These are phyloP conservation scores for Alexandromys fortis DNA, from an alignment of 2,113 vertebrate genomes.

Conservation along the genomic window DNA sequence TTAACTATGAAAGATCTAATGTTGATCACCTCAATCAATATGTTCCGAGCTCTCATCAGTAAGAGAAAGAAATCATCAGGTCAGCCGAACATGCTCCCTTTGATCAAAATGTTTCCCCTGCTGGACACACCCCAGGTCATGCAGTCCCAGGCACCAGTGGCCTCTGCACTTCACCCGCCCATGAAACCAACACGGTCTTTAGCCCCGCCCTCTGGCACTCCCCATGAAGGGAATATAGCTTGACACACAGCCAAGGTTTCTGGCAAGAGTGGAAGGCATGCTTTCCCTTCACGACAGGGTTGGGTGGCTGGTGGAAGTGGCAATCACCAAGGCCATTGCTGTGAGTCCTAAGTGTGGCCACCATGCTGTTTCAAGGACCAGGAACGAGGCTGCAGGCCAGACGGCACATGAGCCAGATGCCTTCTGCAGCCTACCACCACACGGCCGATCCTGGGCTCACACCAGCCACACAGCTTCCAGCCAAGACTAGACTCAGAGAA, in stretches of 20 bases:
- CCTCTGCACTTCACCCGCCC: constrained; percentile 49
- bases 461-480: neutral
- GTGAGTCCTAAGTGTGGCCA: constrained; percentile 8
- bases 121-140: neutral
- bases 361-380: neutral
- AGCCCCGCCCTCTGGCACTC: constrained; percentile 63
- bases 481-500: neutral
- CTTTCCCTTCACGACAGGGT: neutral
- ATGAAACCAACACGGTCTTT: constrained; percentile 72
- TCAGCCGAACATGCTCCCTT: constrained; percentile 3
- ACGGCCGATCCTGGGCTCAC: neutral
- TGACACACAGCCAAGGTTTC: constrained; percentile 45
- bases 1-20: neutral
- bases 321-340: neutral
- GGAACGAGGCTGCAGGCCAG: neutral
- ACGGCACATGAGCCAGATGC: neutral
- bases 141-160: constrained; percentile 3
- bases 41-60: constrained; percentile 26
- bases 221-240: constrained; percentile 76
- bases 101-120: constrained; percentile 40
- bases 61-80: constrained; percentile 28
- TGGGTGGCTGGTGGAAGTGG: neutral
- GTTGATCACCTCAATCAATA: neutral
- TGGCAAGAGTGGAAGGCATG: constrained; percentile 54
- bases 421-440: neutral